Conservation (phyloP, 2,888 invertebrate species). For the Cataglyphis rosenhaueri region DNA sequence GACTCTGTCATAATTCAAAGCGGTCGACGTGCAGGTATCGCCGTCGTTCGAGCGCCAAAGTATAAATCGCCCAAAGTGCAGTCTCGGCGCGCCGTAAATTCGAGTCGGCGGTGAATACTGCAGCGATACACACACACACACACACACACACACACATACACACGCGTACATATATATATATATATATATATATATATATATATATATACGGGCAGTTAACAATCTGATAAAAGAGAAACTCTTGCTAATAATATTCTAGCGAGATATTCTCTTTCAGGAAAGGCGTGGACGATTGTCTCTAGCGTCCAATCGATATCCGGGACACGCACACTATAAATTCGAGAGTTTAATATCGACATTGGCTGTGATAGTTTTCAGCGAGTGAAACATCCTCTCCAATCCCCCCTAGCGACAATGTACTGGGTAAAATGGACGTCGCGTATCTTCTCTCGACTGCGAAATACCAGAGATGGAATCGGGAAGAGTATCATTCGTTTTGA, state of each 20-base stretch:
- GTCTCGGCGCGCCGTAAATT: constrained; percentile 43
- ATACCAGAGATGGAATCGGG: neutral
- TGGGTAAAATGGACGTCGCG: constrained; percentile 9
- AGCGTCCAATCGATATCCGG: constrained; percentile 51
- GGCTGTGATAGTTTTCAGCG: constrained; percentile 48
- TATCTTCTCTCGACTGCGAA: neutral
- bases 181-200: neutral
- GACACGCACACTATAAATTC: constrained; percentile 58
- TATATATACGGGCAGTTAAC: constrained; percentile 32
- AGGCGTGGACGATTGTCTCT: constrained; percentile 15
- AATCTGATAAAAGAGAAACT: constrained; percentile 48
- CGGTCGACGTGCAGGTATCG: constrained; percentile 39
- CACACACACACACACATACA: neutral
- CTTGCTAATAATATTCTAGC: constrained; percentile 62
- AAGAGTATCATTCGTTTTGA: constrained; percentile 1
- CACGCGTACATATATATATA: neutral
- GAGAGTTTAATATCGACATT: constrained; percentile 63
- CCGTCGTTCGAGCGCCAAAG: constrained; percentile 33
- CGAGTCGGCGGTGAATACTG: constrained; percentile 2
- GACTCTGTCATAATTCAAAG: constrained; percentile 37
- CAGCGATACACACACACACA: neutral
- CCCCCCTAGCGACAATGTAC: constrained; percentile 14
- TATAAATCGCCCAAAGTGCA: constrained; percentile 46
- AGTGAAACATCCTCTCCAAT: constrained; percentile 49
- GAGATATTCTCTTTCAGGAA: constrained; percentile 49